These are phyloP conservation scores for Callitettix versicolor DNA, from an alignment of 1,140 invertebrate species.

Conservation along the genomic window DNA sequence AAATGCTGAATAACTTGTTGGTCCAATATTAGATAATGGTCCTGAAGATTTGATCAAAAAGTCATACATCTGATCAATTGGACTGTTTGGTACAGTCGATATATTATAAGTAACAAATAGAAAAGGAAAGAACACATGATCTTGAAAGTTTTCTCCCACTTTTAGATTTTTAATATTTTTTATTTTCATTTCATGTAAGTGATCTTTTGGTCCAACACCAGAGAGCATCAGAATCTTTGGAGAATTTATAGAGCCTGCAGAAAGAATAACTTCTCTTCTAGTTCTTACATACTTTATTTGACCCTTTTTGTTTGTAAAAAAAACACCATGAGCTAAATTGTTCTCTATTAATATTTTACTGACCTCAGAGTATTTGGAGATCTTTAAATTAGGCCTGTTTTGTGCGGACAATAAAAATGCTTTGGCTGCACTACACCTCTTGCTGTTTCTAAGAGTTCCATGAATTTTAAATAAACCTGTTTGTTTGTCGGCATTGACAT, in stretches of 20 bases:
- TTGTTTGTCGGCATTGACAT: constrained; percentile 60
- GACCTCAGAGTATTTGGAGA: constrained; percentile 41
- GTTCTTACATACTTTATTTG: constrained; percentile 39
- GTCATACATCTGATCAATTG: constrained; percentile 10
- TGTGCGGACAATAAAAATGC: constrained; percentile 46
- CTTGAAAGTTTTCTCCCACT: constrained; percentile 63
- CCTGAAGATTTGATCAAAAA: constrained; percentile 25
- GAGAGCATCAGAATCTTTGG: constrained; percentile 78
- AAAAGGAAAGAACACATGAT: constrained; percentile 44
- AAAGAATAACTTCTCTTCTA: constrained; percentile 50
- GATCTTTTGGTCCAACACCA: constrained; percentile 66
- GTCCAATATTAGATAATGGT: constrained; percentile 1
- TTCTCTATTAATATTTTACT: constrained; percentile 50
- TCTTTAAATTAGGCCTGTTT: constrained; percentile 48
- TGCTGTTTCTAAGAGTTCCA: constrained; percentile 27
- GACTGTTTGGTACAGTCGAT: neutral
- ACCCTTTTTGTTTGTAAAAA: constrained; percentile 31
- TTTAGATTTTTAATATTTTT: constrained; percentile 50
- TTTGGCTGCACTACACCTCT: constrained; percentile 12
- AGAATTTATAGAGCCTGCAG: constrained; percentile 65
- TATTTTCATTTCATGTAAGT: constrained; percentile 57
- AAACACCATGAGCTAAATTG: constrained; percentile 39
- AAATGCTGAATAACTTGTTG: constrained; percentile 10
- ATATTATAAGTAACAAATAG: constrained; percentile 16
- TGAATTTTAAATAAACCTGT: constrained; percentile 36